These are phyloP conservation scores for Chiloscyllium plagiosum DNA, from an alignment of 2,113 vertebrate species.

Conservation along the genomic window DNA sequence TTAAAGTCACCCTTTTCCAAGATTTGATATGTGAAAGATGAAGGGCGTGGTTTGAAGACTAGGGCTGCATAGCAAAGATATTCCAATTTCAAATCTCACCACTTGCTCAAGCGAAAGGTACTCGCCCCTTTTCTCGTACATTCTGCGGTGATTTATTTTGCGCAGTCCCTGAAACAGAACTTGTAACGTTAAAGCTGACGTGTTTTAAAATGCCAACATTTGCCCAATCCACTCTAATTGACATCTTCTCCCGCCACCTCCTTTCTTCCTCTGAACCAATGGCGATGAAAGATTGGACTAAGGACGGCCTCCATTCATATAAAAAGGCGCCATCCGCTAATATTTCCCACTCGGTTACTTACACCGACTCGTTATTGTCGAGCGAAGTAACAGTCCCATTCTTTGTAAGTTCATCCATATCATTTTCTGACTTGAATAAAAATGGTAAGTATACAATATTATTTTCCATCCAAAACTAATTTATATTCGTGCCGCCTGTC, in stretches of 20 bases:
- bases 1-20: neutral
- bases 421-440: neutral
- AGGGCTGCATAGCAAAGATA: neutral
- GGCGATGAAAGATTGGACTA: neutral
- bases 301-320: constrained; percentile 38
- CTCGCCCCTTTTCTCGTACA: neutral
- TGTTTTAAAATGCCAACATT: neutral
- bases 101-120: neutral
- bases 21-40: neutral
- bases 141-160: neutral
- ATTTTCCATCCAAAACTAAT: neutral
- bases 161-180: neutral
- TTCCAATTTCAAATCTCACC: neutral
- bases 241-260: neutral
- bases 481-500: neutral
- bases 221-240: neutral
- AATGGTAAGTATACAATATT: neutral
- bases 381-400: constrained; percentile 50
- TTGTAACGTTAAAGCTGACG: constrained; percentile 21
- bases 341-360: constrained; percentile 54
- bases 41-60: neutral
- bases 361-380: constrained; percentile 63
- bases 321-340: constrained; percentile 41
- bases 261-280: constrained; percentile 35
- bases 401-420: neutral